Percentiles rank a stretch among this genome's conserved stretches.
These are phyloP conservation scores for Sesia apiformis DNA, from an alignment of 2,888 invertebrate genomes.

Conservation along the genomic window DNA sequence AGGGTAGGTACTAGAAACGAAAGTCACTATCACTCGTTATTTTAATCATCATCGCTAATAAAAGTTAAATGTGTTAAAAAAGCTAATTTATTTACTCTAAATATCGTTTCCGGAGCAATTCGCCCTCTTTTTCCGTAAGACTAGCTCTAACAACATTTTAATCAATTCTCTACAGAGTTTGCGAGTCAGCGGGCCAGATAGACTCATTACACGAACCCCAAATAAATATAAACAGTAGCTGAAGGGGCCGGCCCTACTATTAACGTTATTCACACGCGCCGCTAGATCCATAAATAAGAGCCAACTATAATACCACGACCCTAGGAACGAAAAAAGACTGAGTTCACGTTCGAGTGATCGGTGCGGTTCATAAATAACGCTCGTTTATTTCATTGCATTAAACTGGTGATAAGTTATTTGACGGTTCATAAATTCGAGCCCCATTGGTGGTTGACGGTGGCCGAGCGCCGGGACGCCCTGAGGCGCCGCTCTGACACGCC, in stretches of 20 bases:
- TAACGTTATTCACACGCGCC: slow-evolving; percentile 71
- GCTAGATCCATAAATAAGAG: slow-evolving; percentile 68
- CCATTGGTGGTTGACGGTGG: slow-evolving; percentile 31
- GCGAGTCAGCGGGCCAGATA: slow-evolving; percentile 71
- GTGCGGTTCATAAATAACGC: slow-evolving; percentile 64
- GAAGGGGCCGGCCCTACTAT: slow-evolving; percentile 64
- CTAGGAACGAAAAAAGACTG: slow-evolving; percentile 56
- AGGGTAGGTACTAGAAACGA: too few relatives aligned
- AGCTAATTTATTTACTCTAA: slow-evolving; percentile 44
- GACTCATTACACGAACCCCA: slow-evolving; percentile 70
- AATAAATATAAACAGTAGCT: slow-evolving; percentile 73
- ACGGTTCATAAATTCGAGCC: slow-evolving; percentile 67
- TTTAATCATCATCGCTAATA: neutral
- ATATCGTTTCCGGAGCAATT: slow-evolving; percentile 47
- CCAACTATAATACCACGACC: slow-evolving; percentile 45
- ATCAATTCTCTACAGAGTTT: slow-evolving; percentile 72
- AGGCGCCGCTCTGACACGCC: slow-evolving; percentile 49
- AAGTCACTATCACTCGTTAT: too few relatives aligned
- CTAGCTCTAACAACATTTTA: slow-evolving; percentile 71
- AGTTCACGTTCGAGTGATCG: slow-evolving; percentile 58
- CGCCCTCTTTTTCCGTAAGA: slow-evolving; percentile 58
- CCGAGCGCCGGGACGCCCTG: slow-evolving; percentile 27
- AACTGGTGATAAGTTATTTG: slow-evolving; percentile 72
- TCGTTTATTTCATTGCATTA: slow-evolving; percentile 70
- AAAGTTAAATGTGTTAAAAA: slow-evolving; percentile 39